Conservation (phyloP, 2,113 vertebrate species). For the Indri indri region DNA sequence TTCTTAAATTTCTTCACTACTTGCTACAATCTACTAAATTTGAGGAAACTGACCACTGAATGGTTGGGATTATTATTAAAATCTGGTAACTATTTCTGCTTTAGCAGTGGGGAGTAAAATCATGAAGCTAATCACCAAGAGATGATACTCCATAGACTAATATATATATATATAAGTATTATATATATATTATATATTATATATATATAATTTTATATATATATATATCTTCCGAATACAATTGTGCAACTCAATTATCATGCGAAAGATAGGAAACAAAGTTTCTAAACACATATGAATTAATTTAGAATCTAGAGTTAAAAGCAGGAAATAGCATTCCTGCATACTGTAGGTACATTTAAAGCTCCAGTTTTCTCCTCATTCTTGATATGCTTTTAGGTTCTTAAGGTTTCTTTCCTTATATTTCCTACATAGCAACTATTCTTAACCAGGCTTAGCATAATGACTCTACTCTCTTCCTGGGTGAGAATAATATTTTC, state of each 20-base stretch:
- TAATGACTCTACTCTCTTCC: background rate
- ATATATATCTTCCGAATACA: background rate
- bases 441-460: background rate
- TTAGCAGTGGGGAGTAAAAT: background rate
- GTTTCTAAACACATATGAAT: background rate
- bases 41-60: background rate
- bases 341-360: background rate
- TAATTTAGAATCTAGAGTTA: background rate
- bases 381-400: background rate
- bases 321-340: background rate
- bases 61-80: background rate
- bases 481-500: background rate
- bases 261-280: background rate
- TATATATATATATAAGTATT: background rate
- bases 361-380: background rate
- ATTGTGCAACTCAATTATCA: background rate
- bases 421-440: background rate
- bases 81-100: background rate
- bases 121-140: background rate
- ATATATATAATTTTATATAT: background rate
- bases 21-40: background rate
- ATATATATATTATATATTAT: background rate
- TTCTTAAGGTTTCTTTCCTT: background rate
- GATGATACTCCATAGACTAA: background rate
- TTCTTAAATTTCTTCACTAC: background rate